Evolutionary conservation across 2,888 invertebrate species (phyloP).

Genomic region (Megamerina dolium): DNA sequence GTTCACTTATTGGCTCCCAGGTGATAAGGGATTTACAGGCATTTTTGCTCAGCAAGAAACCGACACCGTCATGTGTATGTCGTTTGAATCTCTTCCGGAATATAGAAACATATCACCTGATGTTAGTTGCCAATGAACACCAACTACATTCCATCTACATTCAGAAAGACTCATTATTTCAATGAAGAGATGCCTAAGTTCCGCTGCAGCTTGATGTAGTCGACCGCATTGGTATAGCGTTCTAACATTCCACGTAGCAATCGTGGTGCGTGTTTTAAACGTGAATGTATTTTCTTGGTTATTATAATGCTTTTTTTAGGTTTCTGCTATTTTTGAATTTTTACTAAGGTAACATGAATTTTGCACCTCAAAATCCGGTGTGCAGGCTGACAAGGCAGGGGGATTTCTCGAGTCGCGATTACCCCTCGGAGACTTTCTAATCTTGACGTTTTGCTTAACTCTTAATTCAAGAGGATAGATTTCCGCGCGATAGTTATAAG

Average conservation of each 20-base stretch:
- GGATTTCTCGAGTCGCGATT: not conserved
- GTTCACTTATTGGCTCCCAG: not conserved
- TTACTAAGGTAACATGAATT: not conserved
- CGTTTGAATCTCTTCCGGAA: slow-evolving; percentile 8
- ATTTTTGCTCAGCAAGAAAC: not conserved
- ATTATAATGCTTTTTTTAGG: not conserved
- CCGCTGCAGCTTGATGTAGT: not conserved
- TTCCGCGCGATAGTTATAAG: not conserved
- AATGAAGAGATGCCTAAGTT: not conserved
- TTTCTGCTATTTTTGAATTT: not conserved
- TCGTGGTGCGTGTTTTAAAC: not conserved
- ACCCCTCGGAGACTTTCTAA: not conserved
- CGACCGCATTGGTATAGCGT: not conserved
- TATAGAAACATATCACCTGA: slow-evolving; percentile 16
- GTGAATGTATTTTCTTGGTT: not conserved
- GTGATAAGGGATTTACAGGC: not conserved
- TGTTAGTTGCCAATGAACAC: slow-evolving; percentile 29
- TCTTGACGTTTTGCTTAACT: not conserved
- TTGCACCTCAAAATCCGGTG: not conserved
- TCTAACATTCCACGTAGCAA: not conserved
- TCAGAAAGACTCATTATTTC: not conserved
- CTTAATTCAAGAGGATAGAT: not conserved
- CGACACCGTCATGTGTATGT: not conserved
- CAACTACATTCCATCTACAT: not conserved
- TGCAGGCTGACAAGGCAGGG: not conserved